Percentiles rank a stretch among this genome's conserved stretches.
phyloP scores from a whole-genome alignment of 2,797 vertebrate genomes.

The Neopelma chrysocephalum region DNA sequence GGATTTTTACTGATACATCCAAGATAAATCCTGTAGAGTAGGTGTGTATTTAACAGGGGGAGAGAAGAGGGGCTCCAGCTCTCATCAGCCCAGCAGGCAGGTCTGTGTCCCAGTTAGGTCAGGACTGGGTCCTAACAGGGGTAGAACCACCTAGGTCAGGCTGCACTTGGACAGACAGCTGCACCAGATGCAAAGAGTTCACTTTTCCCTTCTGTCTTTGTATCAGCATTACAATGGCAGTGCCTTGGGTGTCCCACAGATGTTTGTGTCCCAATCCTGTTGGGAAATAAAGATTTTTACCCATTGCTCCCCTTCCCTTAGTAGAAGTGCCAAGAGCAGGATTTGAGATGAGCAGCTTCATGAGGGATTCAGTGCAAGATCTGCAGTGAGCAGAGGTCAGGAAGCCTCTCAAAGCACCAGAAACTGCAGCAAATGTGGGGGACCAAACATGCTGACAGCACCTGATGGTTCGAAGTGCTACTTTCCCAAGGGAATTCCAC shows the following conservation, averaged over 20 bases:
- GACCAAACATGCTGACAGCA: not conserved
- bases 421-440: not conserved
- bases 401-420: not conserved
- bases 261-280: not conserved
- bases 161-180: not conserved
- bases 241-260: not conserved
- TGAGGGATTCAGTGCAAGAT: not conserved
- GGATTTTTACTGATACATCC: not conserved
- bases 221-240: not conserved
- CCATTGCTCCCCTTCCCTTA: not conserved
- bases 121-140: not conserved
- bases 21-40: not conserved
- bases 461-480: not conserved
- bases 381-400: not conserved
- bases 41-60: not conserved
- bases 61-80: not conserved
- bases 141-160: not conserved
- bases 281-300: not conserved
- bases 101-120: not conserved
- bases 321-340: not conserved
- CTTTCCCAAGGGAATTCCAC: constrained; percentile 17
- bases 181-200: not conserved
- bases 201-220: not conserved
- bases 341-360: not conserved
- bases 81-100: not conserved